Evolutionary conservation across 2,888 invertebrate genomes (phyloP).

Genomic region (Bugula neritina): DNA sequence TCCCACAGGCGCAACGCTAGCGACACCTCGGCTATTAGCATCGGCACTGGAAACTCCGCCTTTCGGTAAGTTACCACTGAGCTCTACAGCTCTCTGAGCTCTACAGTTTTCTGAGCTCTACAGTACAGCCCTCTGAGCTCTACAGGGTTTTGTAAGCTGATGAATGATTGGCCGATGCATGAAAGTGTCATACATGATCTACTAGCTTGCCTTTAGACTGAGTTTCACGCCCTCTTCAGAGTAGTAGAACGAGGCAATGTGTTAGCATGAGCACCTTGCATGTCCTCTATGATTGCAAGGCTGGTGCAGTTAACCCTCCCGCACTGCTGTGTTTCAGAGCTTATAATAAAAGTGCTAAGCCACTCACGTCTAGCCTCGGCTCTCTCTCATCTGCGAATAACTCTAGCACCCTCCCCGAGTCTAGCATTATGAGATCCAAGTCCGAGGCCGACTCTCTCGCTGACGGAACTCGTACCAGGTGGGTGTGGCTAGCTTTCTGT

Average conservation of each 20-base stretch:
- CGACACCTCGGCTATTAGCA: slow-evolving; percentile 75
- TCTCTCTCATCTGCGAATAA: slow-evolving; percentile 1
- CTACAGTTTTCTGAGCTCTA: too few relatives aligned
- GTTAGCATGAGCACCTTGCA: background rate
- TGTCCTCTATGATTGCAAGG: background rate
- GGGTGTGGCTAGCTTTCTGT: background rate
- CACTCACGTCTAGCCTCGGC: slow-evolving; percentile 22
- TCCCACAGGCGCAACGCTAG: slow-evolving; percentile 75
- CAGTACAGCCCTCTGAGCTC: too few relatives aligned
- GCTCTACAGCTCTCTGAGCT: too few relatives aligned
- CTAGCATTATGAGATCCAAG: background rate
- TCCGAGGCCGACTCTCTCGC: slow-evolving; percentile 18
- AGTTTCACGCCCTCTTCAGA: too few relatives aligned
- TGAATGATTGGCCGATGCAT: too few relatives aligned
- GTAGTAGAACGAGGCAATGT: too few relatives aligned
- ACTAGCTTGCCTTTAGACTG: too few relatives aligned
- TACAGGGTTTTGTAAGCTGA: too few relatives aligned
- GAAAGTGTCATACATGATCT: too few relatives aligned
- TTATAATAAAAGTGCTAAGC: slow-evolving; percentile 16
- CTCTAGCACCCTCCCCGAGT: background rate
- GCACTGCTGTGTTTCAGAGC: slow-evolving; percentile 1
- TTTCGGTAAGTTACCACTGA: too few relatives aligned
- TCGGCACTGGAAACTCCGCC: slow-evolving; percentile 27
- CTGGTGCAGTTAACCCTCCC: background rate
- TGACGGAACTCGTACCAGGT: background rate